Conservation (phyloP, 2,113 vertebrate species). For the Cinclus mexicanus region DNA sequence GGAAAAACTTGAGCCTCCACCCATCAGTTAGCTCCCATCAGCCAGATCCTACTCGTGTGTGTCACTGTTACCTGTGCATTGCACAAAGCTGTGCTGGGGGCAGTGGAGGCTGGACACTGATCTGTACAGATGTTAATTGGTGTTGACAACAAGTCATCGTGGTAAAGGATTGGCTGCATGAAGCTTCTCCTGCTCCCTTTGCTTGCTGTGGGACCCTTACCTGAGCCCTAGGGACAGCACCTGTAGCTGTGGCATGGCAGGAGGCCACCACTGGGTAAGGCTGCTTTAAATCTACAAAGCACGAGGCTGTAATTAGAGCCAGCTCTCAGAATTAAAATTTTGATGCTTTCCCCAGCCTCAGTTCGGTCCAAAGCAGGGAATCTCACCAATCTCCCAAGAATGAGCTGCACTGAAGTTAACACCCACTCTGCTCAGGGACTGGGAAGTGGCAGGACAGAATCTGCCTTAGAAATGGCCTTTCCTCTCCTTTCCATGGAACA, state of each 20-base stretch:
- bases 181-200: not conserved
- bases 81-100: not conserved
- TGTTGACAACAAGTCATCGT: not conserved
- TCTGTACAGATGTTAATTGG: not conserved
- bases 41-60: accelerated
- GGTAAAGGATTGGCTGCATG: not conserved
- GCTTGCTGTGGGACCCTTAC: not conserved
- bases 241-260: not conserved
- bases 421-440: not conserved
- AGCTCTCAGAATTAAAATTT: not conserved
- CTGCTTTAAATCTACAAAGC: not conserved
- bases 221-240: not conserved
- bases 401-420: not conserved
- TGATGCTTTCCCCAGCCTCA: not conserved
- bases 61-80: no score
- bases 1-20: not conserved
- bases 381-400: accelerated
- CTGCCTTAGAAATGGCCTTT: not conserved
- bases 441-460: not conserved
- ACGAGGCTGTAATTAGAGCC: not conserved
- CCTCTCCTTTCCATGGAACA: not conserved
- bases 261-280: accelerated
- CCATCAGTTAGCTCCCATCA: not conserved
- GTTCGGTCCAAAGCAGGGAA: not conserved
- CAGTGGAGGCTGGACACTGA: not conserved